phyloP scores from a whole-genome alignment of 2,888 invertebrate genomes.

The Alloscopus bannaensis region DNA sequence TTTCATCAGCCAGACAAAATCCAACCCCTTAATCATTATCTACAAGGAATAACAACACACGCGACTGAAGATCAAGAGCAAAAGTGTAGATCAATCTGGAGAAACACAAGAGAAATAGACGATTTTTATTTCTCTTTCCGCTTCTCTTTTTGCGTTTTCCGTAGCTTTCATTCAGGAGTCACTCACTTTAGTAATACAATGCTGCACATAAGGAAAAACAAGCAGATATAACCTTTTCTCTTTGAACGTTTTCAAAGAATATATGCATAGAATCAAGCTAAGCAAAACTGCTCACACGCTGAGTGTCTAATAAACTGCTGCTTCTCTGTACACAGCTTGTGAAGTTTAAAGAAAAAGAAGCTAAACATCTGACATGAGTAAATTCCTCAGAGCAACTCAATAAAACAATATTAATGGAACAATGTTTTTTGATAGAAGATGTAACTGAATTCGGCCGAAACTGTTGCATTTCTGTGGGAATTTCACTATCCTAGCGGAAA shows the following conservation, averaged over 20 bases:
- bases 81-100: constrained; percentile 25
- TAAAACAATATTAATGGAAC: too few species aligned
- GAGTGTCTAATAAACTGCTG: neutral
- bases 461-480: too few species aligned
- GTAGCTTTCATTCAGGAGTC: constrained; percentile 1
- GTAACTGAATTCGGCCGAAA: too few species aligned
- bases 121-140: neutral
- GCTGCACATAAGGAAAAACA: constrained; percentile 5
- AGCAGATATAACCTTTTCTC: neutral
- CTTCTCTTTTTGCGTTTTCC: neutral
- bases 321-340: neutral
- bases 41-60: constrained; percentile 21
- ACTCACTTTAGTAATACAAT: constrained; percentile 35
- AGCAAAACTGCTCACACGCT: neutral
- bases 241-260: neutral
- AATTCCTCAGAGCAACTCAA: too few species aligned
- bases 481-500: too few species aligned
- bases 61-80: neutral
- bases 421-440: too few species aligned
- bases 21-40: constrained; percentile 51
- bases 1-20: constrained; percentile 2
- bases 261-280: neutral
- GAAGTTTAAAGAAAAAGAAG: neutral
- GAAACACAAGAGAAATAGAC: neutral
- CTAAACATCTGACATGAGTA: neutral